Evolutionary conservation across 2,888 invertebrate genomes (phyloP).

Genomic region (Drosophila monieri): DNA sequence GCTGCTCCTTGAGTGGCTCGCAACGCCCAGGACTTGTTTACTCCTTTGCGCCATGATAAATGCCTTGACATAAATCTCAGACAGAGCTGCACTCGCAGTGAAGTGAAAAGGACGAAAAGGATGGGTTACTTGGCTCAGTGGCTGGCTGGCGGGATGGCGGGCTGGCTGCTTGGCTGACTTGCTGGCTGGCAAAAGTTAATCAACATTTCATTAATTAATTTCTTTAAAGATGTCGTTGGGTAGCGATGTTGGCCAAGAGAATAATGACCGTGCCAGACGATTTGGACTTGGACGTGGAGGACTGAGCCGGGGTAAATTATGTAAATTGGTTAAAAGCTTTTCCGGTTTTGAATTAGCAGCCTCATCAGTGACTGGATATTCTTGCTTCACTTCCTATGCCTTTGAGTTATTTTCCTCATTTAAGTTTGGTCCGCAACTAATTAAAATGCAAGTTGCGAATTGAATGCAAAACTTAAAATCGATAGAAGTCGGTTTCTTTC

Average conservation of each 20-base stretch:
- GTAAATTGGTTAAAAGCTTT: conserved; percentile 83
- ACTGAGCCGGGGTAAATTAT: conserved; percentile 71
- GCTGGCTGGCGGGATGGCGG: conserved; percentile 53
- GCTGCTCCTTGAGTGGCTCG: conserved; percentile 13
- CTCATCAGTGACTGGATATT: conserved; percentile 63
- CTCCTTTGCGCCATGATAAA: conserved; percentile 72
- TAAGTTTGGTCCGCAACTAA: conserved; percentile 37
- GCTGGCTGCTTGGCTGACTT: conserved; percentile 36
- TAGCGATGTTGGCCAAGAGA: conserved; percentile 31
- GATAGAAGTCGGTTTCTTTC: conserved; percentile 2
- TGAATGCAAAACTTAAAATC: conserved; percentile 22
- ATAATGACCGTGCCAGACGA: conserved; percentile 46
- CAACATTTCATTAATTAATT: conserved; percentile 83
- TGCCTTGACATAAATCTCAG: conserved; percentile 77
- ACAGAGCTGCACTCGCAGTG: conserved; percentile 33
- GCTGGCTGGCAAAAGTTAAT: conserved; percentile 80
- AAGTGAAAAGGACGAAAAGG: conserved; percentile 5
- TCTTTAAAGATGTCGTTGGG: conserved; percentile 72
- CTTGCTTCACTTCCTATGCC: conserved; percentile 52
- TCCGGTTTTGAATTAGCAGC: conserved; percentile 80
- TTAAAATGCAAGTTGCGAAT: conserved; percentile 37
- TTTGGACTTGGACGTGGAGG: conserved; percentile 21
- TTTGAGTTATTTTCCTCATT: conserved; percentile 52
- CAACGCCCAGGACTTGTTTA: conserved; percentile 68
- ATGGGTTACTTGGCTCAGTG: background rate